These are phyloP conservation scores for Drosophila picticornis DNA, from an alignment of 2,888 invertebrate species.

Conservation along the genomic window DNA sequence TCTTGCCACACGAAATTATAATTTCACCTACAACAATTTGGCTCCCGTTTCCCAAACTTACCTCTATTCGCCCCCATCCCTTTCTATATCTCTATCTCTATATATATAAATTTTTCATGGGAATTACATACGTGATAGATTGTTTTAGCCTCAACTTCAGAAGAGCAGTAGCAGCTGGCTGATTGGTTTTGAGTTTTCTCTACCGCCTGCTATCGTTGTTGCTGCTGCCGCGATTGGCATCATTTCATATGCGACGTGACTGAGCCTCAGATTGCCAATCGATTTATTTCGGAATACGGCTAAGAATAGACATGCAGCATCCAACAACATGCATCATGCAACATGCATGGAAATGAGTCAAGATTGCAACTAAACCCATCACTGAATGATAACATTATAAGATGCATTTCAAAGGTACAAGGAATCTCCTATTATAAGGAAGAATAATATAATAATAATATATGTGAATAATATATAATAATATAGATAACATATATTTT, in stretches of 20 bases:
- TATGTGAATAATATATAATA: no score
- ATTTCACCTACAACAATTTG: conserved; percentile 81
- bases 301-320: conserved; percentile 16
- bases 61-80: background rate
- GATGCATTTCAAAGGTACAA: background rate
- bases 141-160: conserved; percentile 45
- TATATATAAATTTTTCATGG: conserved; percentile 76
- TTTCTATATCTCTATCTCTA: background rate
- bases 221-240: conserved; percentile 47
- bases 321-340: conserved; percentile 2
- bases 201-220: conserved; percentile 1
- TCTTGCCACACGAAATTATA: conserved; percentile 64
- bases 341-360: conserved; percentile 30
- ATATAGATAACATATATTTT: no score
- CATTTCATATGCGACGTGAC: conserved; percentile 83
- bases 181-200: conserved; percentile 57
- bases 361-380: background rate
- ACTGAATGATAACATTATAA: background rate
- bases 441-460: no score
- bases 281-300: conserved; percentile 27
- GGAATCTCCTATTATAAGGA: no score
- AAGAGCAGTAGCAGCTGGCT: conserved; percentile 51
- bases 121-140: conserved; percentile 84
- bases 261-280: conserved; percentile 46
- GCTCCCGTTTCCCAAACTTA: conserved; percentile 66